Evolutionary conservation across 2,797 vertebrate species (phyloP), one percentile per base, ranked within the genome.

Genomic region (Macroramphosus scolopax): DNA sequence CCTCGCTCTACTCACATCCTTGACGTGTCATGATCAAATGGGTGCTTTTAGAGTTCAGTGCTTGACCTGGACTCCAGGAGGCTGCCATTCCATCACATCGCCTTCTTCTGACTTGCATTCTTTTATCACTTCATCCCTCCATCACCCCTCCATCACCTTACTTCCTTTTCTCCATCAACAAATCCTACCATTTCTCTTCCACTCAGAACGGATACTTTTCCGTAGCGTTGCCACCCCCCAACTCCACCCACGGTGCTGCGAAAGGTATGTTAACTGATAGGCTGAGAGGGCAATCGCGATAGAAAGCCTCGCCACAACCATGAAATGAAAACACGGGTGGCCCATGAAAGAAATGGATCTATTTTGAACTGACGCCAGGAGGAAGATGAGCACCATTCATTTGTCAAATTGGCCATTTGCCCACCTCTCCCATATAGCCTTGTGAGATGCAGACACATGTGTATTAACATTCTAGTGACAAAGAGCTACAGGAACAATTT

Each of bases 1-100:
- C 34, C 31, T 63, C 58, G 28, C 68, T 75, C 63, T 52, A 59
- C 73, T 63, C 62, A 72, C 68, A 77, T 64, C 55, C 78, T 81
- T 86, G 83, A 86, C 83, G 80, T 65, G 68, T 63, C 74, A 68
- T 82, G 84, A 89, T 87, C 81, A 81, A 87, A 83, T 39, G 68
- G 80, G 82, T 84, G 73, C 78, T 81, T 87, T 71, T 43, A 69
- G 59, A 84, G 84, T 87, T 88, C 79, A 86, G 71, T 20, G 0
- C 44, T 47, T 87, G 83, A 88, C 87, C 84, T 51, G 64, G 55
- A 82, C 78, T 81, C 65, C 63, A 38, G 32, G 58, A 78, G 68
- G 68, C 55, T 37, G 18, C 50, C 54, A 25, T 68, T 87, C 70
- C 71, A 86, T 89, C 82, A 85, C 68, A 45, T 34, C 26, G 50